Evolutionary conservation across 2,888 invertebrate genomes (phyloP), one percentile per base, ranked within the genome.

Genomic region (Anthoptus insignis): DNA sequence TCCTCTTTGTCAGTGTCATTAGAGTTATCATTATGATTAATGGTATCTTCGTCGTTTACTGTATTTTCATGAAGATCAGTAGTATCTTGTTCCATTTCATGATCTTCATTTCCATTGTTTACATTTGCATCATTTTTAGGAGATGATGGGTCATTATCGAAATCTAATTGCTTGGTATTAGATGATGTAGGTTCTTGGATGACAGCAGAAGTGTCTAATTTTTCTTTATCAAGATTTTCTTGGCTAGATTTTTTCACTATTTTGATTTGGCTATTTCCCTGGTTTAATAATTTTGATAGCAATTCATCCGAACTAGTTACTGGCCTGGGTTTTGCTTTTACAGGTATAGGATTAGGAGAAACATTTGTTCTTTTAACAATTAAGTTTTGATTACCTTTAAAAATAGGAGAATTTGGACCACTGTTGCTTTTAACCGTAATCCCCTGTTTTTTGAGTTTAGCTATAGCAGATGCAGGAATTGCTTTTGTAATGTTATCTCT

Each of bases 211-310:
- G 54, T 39, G 19, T 39, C 58, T 13, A 66, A 69, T 39, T 64
- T 65, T 32, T 76, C 70, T 39, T 65, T 72, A 32, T 45, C 8
- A 42, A 50, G 42, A 64, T 65, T 68, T 53, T 76, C 75, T 37
- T 70, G 53, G 54, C 71, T 65, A 67, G 57, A 57, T 72, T 84
- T 91, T 74, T 89, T 92, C 21, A 63, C 47, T 0, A 89, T 88
- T 83, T 88, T 89, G 67, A 93, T 86, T 81, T 91, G 86, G 78
- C 80, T 89, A 75, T 88, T 89, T 66, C 83, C 86, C 74, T 90
- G 88, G 69, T 82, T 88, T 13, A 91, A 76, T 70, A 92, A 77
- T 77, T 89, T 91, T 22, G 88, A 83, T 45, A 92, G 78, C 29
- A 90, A 83, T 54, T 89, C 88, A 70, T 81, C 81, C 3, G 89